phyloP scores from a whole-genome alignment of 2,888 invertebrate species.

The Sarcophaga variegata region DNA sequence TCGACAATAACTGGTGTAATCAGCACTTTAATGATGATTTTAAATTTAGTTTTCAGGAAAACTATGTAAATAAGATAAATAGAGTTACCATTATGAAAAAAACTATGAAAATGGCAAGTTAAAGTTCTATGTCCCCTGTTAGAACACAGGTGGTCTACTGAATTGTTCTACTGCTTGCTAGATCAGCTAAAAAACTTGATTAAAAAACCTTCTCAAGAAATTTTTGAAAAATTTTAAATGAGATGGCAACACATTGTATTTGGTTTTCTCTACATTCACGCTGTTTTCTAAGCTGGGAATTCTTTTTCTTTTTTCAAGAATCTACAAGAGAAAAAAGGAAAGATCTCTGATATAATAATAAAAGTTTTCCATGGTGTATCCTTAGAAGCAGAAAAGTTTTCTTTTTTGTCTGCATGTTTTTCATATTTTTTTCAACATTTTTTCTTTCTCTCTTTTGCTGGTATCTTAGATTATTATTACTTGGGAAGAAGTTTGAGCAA shows the following conservation, averaged over 20 bases:
- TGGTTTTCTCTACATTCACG: background rate
- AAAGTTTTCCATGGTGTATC: background rate
- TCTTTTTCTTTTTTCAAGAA: background rate
- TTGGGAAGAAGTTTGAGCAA: constrained; percentile 18
- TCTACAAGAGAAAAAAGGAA: background rate
- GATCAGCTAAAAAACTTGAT: too few species aligned
- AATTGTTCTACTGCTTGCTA: too few species aligned
- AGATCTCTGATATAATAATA: background rate
- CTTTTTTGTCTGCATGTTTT: background rate
- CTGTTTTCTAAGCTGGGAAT: background rate
- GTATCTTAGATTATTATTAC: constrained; percentile 24
- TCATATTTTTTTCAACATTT: background rate
- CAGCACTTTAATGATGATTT: constrained; percentile 41
- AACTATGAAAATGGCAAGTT: too few species aligned
- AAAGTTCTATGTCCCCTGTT: too few species aligned
- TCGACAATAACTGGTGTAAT: constrained; percentile 39
- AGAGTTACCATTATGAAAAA: constrained; percentile 9
- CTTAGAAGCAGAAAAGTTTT: constrained; percentile 14
- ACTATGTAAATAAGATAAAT: background rate
- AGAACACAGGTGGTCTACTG: too few species aligned
- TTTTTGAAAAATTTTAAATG: background rate
- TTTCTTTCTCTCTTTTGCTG: constrained; percentile 4
- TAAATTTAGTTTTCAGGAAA: constrained; percentile 17
- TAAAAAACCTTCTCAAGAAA: background rate
- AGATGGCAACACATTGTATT: constrained; percentile 16